Conservation (phyloP, 2,888 invertebrate species). For the Limnephilus marmoratus region DNA sequence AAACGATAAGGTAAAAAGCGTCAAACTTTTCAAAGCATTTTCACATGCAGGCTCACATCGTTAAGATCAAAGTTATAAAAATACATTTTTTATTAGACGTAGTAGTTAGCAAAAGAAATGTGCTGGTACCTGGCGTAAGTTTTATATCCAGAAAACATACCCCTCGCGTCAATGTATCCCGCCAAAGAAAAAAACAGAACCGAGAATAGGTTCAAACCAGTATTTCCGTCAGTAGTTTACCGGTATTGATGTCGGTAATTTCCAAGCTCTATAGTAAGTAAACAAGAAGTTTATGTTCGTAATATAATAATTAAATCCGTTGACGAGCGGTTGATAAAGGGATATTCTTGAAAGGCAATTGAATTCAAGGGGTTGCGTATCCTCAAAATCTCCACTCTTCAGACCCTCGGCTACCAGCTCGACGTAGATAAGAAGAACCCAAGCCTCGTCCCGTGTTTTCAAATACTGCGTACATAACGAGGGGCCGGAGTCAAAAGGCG, state of each 20-base stretch:
- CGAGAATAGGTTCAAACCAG: too few relatives aligned
- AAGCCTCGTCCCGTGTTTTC: background rate
- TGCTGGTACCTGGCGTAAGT: background rate
- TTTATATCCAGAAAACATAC: too few relatives aligned
- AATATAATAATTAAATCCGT: conserved; percentile 4
- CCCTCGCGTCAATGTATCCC: too few relatives aligned
- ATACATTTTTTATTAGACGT: background rate
- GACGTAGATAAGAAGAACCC: conserved; percentile 10
- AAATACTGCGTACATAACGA: background rate
- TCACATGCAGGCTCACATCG: background rate
- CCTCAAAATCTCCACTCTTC: background rate
- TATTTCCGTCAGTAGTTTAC: background rate
- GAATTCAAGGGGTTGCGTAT: conserved; percentile 6
- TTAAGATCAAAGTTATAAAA: too few relatives aligned
- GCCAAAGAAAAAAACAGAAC: too few relatives aligned
- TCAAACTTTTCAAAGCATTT: background rate
- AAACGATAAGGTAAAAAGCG: background rate
- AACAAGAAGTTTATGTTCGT: background rate
- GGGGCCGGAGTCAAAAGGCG: background rate
- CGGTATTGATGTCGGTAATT: background rate
- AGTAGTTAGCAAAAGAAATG: background rate
- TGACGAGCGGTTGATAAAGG: background rate
- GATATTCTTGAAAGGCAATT: conserved; percentile 21
- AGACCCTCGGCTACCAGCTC: background rate
- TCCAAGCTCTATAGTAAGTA: background rate